Base-by-base conservation (phyloP, 2,797 vertebrate species). In the Pseudochirops cupreus region DNA sequence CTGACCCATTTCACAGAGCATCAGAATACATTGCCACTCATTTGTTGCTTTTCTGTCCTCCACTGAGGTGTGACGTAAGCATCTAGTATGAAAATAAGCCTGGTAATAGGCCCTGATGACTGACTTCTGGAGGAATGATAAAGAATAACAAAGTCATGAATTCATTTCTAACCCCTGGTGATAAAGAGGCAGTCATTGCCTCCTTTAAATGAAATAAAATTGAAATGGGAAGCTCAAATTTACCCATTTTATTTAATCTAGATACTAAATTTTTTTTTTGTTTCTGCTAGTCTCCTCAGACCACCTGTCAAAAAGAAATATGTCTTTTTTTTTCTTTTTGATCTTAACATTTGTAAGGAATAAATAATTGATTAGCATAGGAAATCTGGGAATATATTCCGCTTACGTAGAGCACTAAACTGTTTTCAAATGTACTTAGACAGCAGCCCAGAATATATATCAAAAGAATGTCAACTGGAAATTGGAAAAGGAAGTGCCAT, bases 321-420 rank as follows among this genome's bases (percentile, higher is more conserved):
- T 93, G 97, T 92, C 95, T 97, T 97, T 98, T 98, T 97, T 97
- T 97, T 98, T 95, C 96, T 97, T 97, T 98, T 98, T 98, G 96
- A 98, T 98, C 96, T 98, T 98, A 98, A 97, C 97, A 97, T 98
- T 98, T 98, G 98, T 98, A 98, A 98, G 96, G 96, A 97, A 98
- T 99, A 98, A 98, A 99, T 99, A 98, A 99, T 98, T 98, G 98
- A 99, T 98, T 95, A 97, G 96, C 93, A 93, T 90, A 97, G 98
- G 97, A 98, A 98, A 98, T 98, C 97, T 98, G 98, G 98, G 98
- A 98, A 94, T 98, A 98, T 98, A 98, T 98, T 98, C 98, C 93
- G 97, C 97, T 98, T 98, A 97, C 96, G 97, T 96, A 98, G 97
- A 98, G 97, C 97, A 98, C 98, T 98, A 97, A 98, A 97, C 98